Conservation (phyloP, 2,888 invertebrate species). For the Xiphydria camelus region DNA sequence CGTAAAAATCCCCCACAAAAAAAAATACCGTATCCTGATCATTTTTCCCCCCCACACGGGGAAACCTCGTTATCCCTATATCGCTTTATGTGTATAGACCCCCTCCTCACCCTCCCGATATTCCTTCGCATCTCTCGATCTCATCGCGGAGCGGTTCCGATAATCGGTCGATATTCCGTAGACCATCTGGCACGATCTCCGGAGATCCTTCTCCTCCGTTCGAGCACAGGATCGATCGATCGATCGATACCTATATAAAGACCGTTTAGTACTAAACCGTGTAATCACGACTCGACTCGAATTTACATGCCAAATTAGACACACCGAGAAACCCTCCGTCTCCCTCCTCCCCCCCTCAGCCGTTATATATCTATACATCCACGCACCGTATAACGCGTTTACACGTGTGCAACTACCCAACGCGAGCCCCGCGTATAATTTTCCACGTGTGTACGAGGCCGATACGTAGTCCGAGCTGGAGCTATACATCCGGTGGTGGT, state of each 20-base stretch:
- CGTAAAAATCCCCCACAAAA: no score
- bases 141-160: slow-evolving; percentile 50
- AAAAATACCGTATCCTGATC: no score
- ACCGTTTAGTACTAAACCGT: slow-evolving; percentile 27
- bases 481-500: not conserved
- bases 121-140: slow-evolving; percentile 42
- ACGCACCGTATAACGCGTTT: not conserved
- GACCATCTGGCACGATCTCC: slow-evolving; percentile 53
- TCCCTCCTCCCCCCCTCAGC: no score
- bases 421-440: not conserved
- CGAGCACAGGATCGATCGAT: slow-evolving; percentile 39
- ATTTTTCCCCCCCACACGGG: no score
- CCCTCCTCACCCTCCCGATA: no score
- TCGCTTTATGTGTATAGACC: no score
- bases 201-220: slow-evolving; percentile 21
- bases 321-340: not conserved
- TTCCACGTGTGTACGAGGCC: no score
- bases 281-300: slow-evolving; percentile 39
- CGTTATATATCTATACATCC: not conserved
- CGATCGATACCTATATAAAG: slow-evolving; percentile 27
- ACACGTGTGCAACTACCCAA: not conserved
- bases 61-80: no score
- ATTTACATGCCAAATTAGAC: slow-evolving; percentile 43
- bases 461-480: no score
- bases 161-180: slow-evolving; percentile 40